Evolutionary conservation across 2,797 vertebrate genomes (phyloP).

Genomic region (Fistularia commersonii): DNA sequence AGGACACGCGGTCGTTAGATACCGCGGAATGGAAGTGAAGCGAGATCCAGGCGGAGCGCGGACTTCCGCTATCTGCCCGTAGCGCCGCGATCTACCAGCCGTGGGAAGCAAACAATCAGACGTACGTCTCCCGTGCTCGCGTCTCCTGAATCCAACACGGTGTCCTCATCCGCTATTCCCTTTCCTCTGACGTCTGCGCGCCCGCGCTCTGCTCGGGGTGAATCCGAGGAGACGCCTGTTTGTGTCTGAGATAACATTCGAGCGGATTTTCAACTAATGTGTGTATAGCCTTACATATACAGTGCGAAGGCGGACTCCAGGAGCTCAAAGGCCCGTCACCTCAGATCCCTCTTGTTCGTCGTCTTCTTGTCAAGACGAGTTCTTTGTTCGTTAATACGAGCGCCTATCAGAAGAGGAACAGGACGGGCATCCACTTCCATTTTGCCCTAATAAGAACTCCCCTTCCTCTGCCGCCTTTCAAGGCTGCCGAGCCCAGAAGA

Average conservation of each 20-base stretch:
- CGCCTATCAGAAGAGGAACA: slow-evolving; percentile 14
- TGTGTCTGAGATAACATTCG: slow-evolving; percentile 16
- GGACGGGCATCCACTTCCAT: slow-evolving; percentile 38
- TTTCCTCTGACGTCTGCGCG: slow-evolving; percentile 24
- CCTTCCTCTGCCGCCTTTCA: slow-evolving; percentile 10
- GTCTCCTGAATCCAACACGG: not conserved
- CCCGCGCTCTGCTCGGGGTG: slow-evolving; percentile 28
- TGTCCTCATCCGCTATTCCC: slow-evolving; percentile 41
- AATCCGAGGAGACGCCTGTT: slow-evolving; percentile 29
- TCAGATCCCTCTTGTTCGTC: slow-evolving; percentile 10
- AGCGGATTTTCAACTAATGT: slow-evolving; percentile 26
- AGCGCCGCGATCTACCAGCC: too few species aligned
- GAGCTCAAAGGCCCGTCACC: slow-evolving; percentile 58
- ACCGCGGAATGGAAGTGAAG: too few species aligned
- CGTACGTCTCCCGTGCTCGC: too few species aligned
- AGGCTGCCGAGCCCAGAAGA: slow-evolving; percentile 8
- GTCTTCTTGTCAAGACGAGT: too few species aligned
- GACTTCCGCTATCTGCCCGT: too few species aligned
- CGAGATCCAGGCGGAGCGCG: too few species aligned
- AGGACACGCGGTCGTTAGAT: too few species aligned
- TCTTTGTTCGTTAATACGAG: slow-evolving; percentile 3
- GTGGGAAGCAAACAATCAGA: slow-evolving; percentile 6
- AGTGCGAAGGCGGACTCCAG: slow-evolving; percentile 23
- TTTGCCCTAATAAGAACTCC: slow-evolving; percentile 24
- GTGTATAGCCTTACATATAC: slow-evolving; percentile 28